Evolutionary conservation across 2,797 vertebrate species (phyloP).

Genomic region (Leptodactylus fallax): DNA sequence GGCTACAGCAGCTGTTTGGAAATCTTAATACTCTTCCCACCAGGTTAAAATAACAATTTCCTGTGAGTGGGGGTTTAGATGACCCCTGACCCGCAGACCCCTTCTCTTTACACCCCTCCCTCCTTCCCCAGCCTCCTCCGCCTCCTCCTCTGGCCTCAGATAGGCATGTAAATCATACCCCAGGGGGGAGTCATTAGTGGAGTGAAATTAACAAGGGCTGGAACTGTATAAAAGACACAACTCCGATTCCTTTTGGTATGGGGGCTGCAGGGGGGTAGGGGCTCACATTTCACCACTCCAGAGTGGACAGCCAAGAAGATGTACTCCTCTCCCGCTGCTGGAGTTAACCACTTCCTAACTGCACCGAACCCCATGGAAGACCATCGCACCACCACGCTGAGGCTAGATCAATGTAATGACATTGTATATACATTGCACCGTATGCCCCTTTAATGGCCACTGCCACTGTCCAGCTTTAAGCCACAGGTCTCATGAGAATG

Average conservation of each 20-base stretch:
- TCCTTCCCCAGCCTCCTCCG: too few relatives aligned
- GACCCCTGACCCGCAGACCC: constrained; percentile 72
- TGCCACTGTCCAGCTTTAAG: too few relatives aligned
- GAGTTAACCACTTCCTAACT: neutral
- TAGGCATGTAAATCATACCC: constrained; percentile 69
- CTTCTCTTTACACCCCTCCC: constrained; percentile 32
- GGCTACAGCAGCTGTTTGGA: constrained; percentile 51
- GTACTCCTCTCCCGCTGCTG: neutral
- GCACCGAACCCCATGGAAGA: neutral
- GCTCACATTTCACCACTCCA: constrained; percentile 31
- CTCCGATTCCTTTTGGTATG: constrained; percentile 28
- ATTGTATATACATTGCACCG: neutral
- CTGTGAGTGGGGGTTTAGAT: constrained; percentile 79
- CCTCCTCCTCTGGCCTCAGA: constrained; percentile 60
- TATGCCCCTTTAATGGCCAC: too few relatives aligned
- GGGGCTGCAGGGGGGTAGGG: neutral
- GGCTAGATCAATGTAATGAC: neutral
- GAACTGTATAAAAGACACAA: constrained; percentile 67
- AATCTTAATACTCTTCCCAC: constrained; percentile 85
- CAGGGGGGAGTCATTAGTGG: constrained; percentile 63
- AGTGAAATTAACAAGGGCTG: constrained; percentile 68
- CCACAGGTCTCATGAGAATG: too few relatives aligned
- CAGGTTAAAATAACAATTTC: constrained; percentile 95
- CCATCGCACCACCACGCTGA: too few relatives aligned
- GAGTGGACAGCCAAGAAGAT: constrained; percentile 8